Evolutionary conservation across 2,113 vertebrate genomes (phyloP).

Genomic region (Sakesphorus luctuosus): DNA sequence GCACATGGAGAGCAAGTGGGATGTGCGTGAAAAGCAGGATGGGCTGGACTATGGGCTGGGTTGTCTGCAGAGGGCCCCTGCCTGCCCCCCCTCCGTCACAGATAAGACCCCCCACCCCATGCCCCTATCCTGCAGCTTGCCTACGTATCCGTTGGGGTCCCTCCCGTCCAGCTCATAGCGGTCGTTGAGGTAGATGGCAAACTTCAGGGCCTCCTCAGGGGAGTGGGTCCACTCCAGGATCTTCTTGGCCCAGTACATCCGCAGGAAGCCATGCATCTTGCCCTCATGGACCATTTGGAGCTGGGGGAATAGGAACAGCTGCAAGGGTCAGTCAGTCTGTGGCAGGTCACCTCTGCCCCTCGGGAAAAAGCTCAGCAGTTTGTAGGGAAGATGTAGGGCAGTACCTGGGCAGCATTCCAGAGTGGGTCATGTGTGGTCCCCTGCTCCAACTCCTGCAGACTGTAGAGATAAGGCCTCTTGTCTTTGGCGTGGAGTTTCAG

Average conservation of each 20-base stretch:
- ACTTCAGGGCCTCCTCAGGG: conserved; percentile 84
- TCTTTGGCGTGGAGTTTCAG: conserved; percentile 82
- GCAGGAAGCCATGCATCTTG: conserved; percentile 89
- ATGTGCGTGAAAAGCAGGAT: neutral
- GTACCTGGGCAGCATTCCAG: conserved; percentile 89
- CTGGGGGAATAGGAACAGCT: neutral
- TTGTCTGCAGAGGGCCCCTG: neutral
- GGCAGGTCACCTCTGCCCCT: neutral
- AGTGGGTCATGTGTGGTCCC: conserved; percentile 82
- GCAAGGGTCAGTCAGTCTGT: fast-evolving
- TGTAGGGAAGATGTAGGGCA: fast-evolving
- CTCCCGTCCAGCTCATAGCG: conserved; percentile 83
- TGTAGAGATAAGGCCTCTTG: conserved; percentile 78
- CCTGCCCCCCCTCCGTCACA: neutral
- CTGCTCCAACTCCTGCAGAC: conserved; percentile 79
- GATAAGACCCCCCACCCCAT: fast-evolving
- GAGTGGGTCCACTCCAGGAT: conserved; percentile 89
- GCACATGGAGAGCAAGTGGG: neutral
- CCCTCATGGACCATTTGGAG: conserved; percentile 84
- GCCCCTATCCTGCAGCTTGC: conserved; percentile 47
- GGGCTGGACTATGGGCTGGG: neutral
- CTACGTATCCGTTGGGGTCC: conserved; percentile 85
- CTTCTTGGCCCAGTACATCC: conserved; percentile 96
- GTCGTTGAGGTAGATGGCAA: conserved; percentile 86
- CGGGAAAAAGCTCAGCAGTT: fast-evolving